Evolutionary conservation across 2,888 invertebrate genomes (phyloP), one percentile per base, ranked within the genome.

Genomic region (Stenichneumon culpator): DNA sequence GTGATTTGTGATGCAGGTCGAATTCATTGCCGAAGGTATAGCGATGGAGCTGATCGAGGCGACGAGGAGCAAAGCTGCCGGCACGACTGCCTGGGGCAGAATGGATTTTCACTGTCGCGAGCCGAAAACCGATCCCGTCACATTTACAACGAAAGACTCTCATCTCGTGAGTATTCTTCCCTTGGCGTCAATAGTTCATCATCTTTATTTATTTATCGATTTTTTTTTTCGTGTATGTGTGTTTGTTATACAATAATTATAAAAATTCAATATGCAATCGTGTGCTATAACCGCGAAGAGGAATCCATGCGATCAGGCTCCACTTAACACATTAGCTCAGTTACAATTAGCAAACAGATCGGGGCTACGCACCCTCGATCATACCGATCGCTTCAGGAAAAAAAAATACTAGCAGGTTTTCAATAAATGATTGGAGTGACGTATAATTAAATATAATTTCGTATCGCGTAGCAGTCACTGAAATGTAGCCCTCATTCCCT

Each of bases 71-170:
- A 97, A 97, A 44, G 97, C 98, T 50, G 96, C 97, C 0, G 93
- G 93, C 44, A 92, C 93, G 36, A 92, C 92, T 4, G 93, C 92
- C 77, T 94, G 93, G 93, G 99, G 99, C 1, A 96, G 97, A 79
- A 95, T 99, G 87, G 97, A 98, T 93, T 98, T 97, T 94, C 96
- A 97, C 92, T 98, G 98, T 93, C 97, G 97, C 14, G 97, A 97
- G 78, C 97, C 97, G 0, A 97, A 97, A 93, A 96, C 97, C 25
- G 98, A 98, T 94, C 98, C 99, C 0, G 97, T 99, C 88, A 98
- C 98, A 1, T 98, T 99, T 94, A 97, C 98, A 85, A 98, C 98
- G 1, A 96, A 97, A 87, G 98, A 98, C 91, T 98, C 99, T 9
- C 98, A 98, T 95, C 95, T 98, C 96, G 98, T 98, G 94, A 96